These are phyloP conservation scores for Eulithis testata DNA, from an alignment of 2,888 invertebrate species.

Conservation along the genomic window DNA sequence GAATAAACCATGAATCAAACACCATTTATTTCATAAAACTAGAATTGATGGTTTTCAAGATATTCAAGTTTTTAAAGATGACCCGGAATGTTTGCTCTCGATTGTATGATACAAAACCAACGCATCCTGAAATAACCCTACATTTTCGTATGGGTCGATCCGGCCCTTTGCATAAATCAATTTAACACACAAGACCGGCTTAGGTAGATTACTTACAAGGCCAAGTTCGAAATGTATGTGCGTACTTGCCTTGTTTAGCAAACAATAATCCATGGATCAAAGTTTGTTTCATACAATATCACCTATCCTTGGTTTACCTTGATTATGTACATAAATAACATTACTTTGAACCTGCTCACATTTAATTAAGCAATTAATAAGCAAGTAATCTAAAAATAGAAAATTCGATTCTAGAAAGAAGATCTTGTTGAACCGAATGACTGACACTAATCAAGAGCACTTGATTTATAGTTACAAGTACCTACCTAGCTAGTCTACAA, in stretches of 20 bases:
- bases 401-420: too few relatives aligned
- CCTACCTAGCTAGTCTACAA: not conserved
- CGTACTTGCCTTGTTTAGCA: conserved; percentile 34
- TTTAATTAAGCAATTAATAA: not conserved
- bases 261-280: conserved; percentile 30
- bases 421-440: not conserved
- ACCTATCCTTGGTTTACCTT: not conserved
- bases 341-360: not conserved
- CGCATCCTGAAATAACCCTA: conserved; percentile 7
- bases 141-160: conserved; percentile 14
- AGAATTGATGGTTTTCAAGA: too few relatives aligned
- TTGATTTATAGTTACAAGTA: not conserved
- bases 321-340: conserved; percentile 8
- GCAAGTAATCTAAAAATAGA: too few relatives aligned
- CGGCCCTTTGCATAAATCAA: conserved; percentile 39
- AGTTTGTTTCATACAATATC: conserved; percentile 24
- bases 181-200: conserved; percentile 37
- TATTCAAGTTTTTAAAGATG: too few relatives aligned
- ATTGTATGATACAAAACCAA: too few relatives aligned
- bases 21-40: too few relatives aligned
- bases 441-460: not conserved
- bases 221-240: conserved; percentile 40
- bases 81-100: too few relatives aligned
- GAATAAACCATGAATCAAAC: too few relatives aligned
- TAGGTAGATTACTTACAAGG: conserved; percentile 37